phyloP scores from a whole-genome alignment of 1,140 invertebrate genomes.

The Drosophila parvula region DNA sequence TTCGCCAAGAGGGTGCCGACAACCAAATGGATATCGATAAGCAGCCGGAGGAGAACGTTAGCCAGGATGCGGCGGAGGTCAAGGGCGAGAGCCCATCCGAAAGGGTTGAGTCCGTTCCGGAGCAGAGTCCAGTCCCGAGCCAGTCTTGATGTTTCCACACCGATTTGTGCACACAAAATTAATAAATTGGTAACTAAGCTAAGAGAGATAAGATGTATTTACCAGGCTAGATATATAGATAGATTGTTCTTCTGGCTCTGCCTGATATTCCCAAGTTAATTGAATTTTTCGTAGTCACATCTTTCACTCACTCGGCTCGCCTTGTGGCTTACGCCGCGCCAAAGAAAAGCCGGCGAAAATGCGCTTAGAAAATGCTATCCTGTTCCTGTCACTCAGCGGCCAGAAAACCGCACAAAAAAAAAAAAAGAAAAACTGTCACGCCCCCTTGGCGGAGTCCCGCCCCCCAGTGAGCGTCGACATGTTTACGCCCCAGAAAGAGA shows the following conservation, averaged over 20 bases:
- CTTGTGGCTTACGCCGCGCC: background rate
- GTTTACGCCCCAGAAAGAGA: slow-evolving; percentile 41
- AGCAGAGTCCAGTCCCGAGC: background rate
- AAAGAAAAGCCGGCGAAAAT: slow-evolving; percentile 17
- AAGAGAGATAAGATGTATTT: too few relatives aligned
- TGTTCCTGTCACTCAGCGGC: slow-evolving; percentile 45
- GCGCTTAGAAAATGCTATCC: slow-evolving; percentile 37
- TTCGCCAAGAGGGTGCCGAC: background rate
- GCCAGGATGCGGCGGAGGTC: background rate
- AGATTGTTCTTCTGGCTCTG: too few relatives aligned
- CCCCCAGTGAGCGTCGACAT: slow-evolving; percentile 13
- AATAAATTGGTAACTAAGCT: too few relatives aligned
- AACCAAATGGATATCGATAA: background rate
- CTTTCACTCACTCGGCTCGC: background rate
- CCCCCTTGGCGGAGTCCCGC: slow-evolving; percentile 11
- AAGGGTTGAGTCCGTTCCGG: background rate
- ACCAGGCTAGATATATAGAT: too few relatives aligned
- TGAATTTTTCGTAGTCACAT: slow-evolving; percentile 3
- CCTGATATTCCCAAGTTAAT: slow-evolving; percentile 6
- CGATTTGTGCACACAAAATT: too few relatives aligned
- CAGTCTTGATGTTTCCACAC: background rate
- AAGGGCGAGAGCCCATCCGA: background rate
- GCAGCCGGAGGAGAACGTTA: too few relatives aligned
- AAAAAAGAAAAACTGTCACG: slow-evolving; percentile 34
- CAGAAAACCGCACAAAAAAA: slow-evolving; percentile 21